Conservation (phyloP, 2,797 vertebrate genomes). For the Tinamus major region DNA sequence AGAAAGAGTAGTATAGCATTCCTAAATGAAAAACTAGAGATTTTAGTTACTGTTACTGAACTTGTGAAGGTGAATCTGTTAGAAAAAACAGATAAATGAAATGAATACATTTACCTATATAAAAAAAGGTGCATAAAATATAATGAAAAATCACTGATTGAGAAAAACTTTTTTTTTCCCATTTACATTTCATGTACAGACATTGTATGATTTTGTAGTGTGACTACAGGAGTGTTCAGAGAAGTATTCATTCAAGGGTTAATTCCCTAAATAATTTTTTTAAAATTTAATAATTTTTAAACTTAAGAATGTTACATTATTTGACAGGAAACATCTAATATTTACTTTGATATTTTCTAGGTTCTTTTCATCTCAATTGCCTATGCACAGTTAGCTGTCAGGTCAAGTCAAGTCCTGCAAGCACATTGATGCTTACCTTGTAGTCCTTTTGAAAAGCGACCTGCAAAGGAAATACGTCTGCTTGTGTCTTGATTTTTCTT, state of each 20-base stretch:
- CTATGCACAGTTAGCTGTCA: neutral
- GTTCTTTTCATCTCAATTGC: neutral
- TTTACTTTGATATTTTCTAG: neutral
- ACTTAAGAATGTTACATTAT: neutral
- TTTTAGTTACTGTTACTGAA: neutral
- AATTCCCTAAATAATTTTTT: neutral
- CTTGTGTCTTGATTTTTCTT: slow-evolving; percentile 36
- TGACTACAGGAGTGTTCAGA: neutral
- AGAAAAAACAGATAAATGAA: neutral
- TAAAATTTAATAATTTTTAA: neutral
- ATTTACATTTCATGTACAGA: neutral
- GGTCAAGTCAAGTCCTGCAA: neutral
- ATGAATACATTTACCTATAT: neutral
- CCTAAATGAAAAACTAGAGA: neutral
- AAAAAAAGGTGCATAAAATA: neutral
- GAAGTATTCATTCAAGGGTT: neutral
- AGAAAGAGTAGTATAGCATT: neutral
- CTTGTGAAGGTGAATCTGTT: neutral
- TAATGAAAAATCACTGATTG: neutral
- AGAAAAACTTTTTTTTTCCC: neutral
- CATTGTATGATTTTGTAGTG: neutral
- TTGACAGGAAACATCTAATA: neutral
- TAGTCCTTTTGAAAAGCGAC: slow-evolving; percentile 52
- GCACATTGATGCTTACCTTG: slow-evolving; percentile 8
- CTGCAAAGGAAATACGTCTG: slow-evolving; percentile 39